Percentiles rank a stretch among this genome's conserved stretches.
Evolutionary conservation across 2,888 invertebrate genomes (phyloP).

Genomic region (Entomobrya multifasciata): DNA sequence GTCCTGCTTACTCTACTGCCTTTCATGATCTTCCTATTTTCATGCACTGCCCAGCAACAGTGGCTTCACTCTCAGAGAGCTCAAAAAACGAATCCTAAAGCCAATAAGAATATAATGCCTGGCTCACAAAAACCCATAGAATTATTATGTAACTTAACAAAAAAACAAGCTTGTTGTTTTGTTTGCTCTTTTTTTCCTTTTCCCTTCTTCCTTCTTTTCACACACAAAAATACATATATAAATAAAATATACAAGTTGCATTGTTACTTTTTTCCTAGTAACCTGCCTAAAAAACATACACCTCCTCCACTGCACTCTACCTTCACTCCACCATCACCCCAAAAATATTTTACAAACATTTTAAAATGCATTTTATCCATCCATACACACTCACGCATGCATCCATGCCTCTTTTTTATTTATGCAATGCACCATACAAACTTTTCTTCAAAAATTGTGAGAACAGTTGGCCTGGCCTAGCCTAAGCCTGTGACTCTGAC

Average conservation of each 20-base stretch:
- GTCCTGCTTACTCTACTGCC: neutral
- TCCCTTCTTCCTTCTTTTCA: slow-evolving; percentile 5
- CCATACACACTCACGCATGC: neutral
- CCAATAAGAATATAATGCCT: too few species aligned
- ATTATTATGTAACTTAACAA: slow-evolving; percentile 37
- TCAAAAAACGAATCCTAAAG: too few species aligned
- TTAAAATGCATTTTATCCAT: too few species aligned
- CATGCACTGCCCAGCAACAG: slow-evolving; percentile 47
- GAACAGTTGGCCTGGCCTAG: too few species aligned
- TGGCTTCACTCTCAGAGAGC: slow-evolving; percentile 21
- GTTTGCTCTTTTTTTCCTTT: neutral
- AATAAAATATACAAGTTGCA: slow-evolving; percentile 28
- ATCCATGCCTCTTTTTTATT: too few species aligned
- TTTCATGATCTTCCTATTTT: slow-evolving; percentile 2
- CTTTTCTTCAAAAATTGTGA: too few species aligned
- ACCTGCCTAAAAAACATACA: slow-evolving; percentile 16
- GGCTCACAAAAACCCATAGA: slow-evolving; percentile 10
- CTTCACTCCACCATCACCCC: neutral
- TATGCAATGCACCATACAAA: too few species aligned
- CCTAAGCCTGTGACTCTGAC: too few species aligned
- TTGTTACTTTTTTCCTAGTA: slow-evolving; percentile 22
- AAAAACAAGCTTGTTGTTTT: neutral
- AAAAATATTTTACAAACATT: slow-evolving; percentile 8
- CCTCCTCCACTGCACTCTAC: too few species aligned
- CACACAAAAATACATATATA: too few species aligned